Base-by-base conservation (phyloP, 1,140 invertebrate species). In the Drosophila miranda region DNA sequence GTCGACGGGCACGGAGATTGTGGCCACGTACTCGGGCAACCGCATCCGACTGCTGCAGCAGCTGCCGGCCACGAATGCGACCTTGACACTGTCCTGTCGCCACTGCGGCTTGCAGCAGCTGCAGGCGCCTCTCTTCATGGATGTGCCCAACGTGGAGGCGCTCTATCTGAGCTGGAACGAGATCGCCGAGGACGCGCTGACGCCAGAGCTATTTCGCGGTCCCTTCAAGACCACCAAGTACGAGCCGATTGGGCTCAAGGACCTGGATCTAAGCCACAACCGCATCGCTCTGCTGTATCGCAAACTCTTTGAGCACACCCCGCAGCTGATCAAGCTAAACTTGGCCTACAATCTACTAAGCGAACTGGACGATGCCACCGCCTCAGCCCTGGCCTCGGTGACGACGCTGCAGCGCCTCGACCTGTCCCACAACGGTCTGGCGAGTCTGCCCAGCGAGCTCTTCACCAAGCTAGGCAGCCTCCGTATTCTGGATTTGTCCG, bases 91-190 rank as follows among this genome's bases (percentile, higher is more conserved):
- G 21, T 78, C 89, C 28, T 92, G 92, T 14, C 80, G 83, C 5
- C 90, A 92, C 64, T 94, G 94, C 67, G 82, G 90, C 38, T 92
- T 95, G 26, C 84, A 90, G 45, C 91, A 92, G 48, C 93, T 96
- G 50, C 93, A 94, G 19, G 87, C 92, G 26, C 91, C 91, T 1
- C 92, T 94, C 0, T 96, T 97, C 77, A 93, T 93, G 71, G 91
- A 94, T 70, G 91, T 95, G 7, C 90, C 91, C n/a, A 93, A 93
- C 60, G 89, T 96, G n/a, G 91, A 92, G 14, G 93, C 93, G 59
- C 90, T 96, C 43, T 95, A 96, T 90, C 89, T 97, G 53, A 95
- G 95, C 90, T 92, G 94, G 75, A 96, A 96, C 86, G 77, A 91
- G 30, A 89, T 96, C 3, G 93, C 92, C 82, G 93, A 94, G 93